Conservation (phyloP, 2,113 vertebrate species). For the Labeo catla region DNA sequence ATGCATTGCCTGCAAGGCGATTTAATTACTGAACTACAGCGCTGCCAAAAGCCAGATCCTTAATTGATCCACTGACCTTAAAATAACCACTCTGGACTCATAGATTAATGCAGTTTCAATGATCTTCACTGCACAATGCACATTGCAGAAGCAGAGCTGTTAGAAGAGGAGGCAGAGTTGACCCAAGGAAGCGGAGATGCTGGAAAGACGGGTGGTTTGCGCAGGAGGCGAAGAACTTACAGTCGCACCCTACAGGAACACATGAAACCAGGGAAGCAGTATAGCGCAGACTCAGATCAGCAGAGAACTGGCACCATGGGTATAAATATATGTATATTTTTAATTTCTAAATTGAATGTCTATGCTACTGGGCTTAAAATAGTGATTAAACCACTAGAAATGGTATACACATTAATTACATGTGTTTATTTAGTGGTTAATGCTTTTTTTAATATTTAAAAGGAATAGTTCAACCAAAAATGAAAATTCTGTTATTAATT, state of each 20-base stretch:
- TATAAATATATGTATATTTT: slow-evolving; percentile 47
- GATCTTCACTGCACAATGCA: not conserved
- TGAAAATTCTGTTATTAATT: too few relatives aligned
- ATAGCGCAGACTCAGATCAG: slow-evolving; percentile 60
- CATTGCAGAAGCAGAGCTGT: slow-evolving; percentile 83
- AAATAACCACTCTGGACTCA: slow-evolving; percentile 1
- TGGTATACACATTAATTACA: not conserved
- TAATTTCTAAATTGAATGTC: not conserved
- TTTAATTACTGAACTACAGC: slow-evolving; percentile 21
- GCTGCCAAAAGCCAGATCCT: not conserved
- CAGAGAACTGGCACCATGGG: slow-evolving; percentile 66
- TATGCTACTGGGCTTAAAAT: not conserved
- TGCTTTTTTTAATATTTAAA: not conserved
- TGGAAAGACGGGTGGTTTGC: slow-evolving; percentile 79
- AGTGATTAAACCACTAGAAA: not conserved
- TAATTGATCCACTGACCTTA: not conserved
- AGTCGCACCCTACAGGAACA: slow-evolving; percentile 80
- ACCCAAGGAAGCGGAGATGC: slow-evolving; percentile 81
- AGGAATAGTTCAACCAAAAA: too few relatives aligned
- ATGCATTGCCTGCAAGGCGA: slow-evolving; percentile 20
- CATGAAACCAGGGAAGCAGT: slow-evolving; percentile 73
- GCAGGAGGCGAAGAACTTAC: slow-evolving; percentile 83
- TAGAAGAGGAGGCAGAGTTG: slow-evolving; percentile 85
- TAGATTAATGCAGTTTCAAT: not conserved
- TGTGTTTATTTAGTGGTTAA: not conserved